A percentile compares a stretch with the other conserved stretches of the same genome.
phyloP scores from a whole-genome alignment of 2,113 vertebrate species.

The Pluvialis apricaria region DNA sequence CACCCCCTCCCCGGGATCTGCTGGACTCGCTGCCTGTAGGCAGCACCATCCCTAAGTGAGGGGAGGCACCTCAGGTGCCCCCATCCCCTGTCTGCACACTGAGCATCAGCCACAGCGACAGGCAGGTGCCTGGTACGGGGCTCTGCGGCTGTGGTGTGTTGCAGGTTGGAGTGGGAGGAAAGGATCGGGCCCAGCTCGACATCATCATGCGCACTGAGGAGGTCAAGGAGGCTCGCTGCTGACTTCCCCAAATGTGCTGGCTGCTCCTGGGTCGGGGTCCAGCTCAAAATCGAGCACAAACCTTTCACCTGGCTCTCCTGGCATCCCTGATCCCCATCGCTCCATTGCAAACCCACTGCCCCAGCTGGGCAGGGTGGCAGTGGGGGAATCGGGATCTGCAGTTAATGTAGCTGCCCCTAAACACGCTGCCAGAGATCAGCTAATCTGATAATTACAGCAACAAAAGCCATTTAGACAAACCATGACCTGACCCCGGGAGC shows the following conservation, averaged over 20 bases:
- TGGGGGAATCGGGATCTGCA: not conserved
- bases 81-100: rapidly evolving
- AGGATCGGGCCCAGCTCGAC: not conserved
- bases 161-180: not conserved
- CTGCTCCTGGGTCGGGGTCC: not conserved
- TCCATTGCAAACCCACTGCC: not conserved
- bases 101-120: not conserved
- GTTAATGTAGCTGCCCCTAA: conserved; percentile 56
- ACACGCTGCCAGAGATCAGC: conserved; percentile 56
- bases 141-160: not conserved
- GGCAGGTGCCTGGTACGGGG: not conserved
- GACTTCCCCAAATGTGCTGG: not conserved
- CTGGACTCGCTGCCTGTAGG: not conserved
- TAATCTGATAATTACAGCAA: conserved; percentile 75
- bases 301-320: not conserved
- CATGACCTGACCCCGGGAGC: conserved; percentile 66
- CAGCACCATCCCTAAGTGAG: not conserved
- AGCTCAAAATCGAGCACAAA: not conserved
- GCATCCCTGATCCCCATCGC: not conserved
- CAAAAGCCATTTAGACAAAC: conserved; percentile 73
- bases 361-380: not conserved
- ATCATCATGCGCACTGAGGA: not conserved
- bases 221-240: not conserved
- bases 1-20: not conserved
- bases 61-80: not conserved